Percentiles rank a stretch among this genome's conserved stretches.
These are phyloP conservation scores for Hemiscyllium ocellatum DNA, from an alignment of 2,113 vertebrate genomes.

Conservation along the genomic window DNA sequence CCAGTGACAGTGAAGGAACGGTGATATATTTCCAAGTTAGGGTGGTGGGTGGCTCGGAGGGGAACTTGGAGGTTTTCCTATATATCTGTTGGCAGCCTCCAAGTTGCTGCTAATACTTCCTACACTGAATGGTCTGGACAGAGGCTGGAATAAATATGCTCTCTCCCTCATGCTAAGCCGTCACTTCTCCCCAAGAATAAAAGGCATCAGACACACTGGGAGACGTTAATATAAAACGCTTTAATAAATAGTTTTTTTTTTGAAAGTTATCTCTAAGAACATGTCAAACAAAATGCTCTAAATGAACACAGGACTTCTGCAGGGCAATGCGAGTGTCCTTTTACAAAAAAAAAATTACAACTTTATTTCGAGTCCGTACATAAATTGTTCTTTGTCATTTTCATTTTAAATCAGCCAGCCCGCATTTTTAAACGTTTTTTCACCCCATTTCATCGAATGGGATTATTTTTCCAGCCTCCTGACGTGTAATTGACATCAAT, in stretches of 20 bases:
- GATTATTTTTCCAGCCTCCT: neutral
- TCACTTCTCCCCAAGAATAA: neutral
- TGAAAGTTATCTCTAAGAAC: slow-evolving; percentile 65
- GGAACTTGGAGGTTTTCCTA: neutral
- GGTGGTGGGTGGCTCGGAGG: neutral
- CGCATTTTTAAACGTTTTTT: neutral
- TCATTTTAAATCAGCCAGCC: neutral
- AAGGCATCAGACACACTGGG: slow-evolving; percentile 11
- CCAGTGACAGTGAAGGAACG: neutral
- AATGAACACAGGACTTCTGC: slow-evolving; percentile 68
- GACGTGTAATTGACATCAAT: neutral
- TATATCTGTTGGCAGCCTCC: neutral
- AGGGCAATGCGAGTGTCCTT: slow-evolving; percentile 49
- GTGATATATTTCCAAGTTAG: neutral
- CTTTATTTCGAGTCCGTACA: slow-evolving; percentile 15
- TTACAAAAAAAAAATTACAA: slow-evolving; percentile 33
- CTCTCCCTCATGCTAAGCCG: neutral
- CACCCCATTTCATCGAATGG: neutral
- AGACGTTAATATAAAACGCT: slow-evolving; percentile 77
- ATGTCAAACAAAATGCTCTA: slow-evolving; percentile 71
- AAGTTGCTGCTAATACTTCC: neutral
- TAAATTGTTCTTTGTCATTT: slow-evolving; percentile 2
- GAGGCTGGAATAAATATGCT: neutral
- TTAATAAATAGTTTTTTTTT: slow-evolving; percentile 81
- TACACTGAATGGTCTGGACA: neutral